Base-by-base conservation (phyloP, 2,797 vertebrate species). In the Staurois parvus region DNA sequence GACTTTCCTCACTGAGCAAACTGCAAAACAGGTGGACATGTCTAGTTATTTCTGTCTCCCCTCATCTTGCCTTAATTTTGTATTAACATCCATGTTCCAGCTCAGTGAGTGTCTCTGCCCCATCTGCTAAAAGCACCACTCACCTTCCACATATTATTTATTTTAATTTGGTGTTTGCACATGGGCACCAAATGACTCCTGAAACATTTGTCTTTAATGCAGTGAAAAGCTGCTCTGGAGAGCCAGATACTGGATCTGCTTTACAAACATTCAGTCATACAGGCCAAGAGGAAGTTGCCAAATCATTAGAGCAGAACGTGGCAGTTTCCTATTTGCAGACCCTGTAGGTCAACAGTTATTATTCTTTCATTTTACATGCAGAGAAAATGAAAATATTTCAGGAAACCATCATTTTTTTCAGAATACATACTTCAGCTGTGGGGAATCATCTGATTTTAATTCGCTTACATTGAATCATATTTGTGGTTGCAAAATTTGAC, bases 221-320 rank as follows among this genome's bases (percentile, higher is more conserved):
- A 37, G 28, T 77, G 34, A 72, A 72, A 72, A 52, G 48, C 17
- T 82, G 29, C 28, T 72, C 72, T 62, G 74, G 52, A 69, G 29
- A 72, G 12, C 52, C n/a, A 45, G 28, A 72, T 76, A 86, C 56
- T 59, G 17, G 56, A 21, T 72, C 48, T 82, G 28, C 67, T 62
- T 29, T 81, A 69, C 79, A 86, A 86, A 86, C 79, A 85, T n/a
- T 75, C 78, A 34, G 78, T 82, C 79, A 85, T 19, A 59, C 78
- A 28, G 78, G 85, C 80, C 74, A 83, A 52, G 72, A 86, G 80
- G 79, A 86, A 86, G 79, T 78, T 83, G 45, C 79, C 68, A 67
- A 70, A 62, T 78, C 85, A 83, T 73, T 81, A 78, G 79, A 83
- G 80, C 85, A 86, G 79, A 83, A 86, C 80, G 64, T 66, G 68